phyloP scores from a whole-genome alignment of 2,113 vertebrate genomes.

The Solenodon paradoxus region DNA sequence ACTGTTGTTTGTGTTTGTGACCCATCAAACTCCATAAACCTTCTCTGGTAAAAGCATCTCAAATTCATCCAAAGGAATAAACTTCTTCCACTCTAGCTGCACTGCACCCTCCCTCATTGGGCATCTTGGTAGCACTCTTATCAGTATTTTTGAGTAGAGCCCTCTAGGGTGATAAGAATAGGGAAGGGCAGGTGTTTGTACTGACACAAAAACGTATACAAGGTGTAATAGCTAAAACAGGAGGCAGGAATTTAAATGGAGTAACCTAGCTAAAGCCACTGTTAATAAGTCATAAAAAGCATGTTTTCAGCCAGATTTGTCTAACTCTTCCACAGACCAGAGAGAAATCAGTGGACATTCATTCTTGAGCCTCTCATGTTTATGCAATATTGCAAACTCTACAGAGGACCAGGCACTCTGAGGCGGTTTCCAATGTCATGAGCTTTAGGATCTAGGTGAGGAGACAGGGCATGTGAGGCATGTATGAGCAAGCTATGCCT shows the following conservation, averaged over 20 bases:
- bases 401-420: background rate
- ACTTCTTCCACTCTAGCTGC: background rate
- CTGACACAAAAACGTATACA: background rate
- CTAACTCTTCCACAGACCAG: background rate
- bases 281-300: background rate
- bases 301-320: background rate
- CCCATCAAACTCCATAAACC: background rate
- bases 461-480: background rate
- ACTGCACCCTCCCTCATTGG: background rate
- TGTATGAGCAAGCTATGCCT: rapidly evolving
- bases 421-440: background rate
- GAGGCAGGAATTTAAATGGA: background rate
- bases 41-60: background rate
- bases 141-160: background rate
- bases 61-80: background rate
- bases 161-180: rapidly evolving
- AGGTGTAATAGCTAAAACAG: background rate
- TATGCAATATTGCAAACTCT: background rate
- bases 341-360: background rate
- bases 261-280: background rate
- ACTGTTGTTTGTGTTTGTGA: background rate
- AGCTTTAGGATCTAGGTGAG: background rate
- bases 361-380: background rate
- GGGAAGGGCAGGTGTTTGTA: background rate
- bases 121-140: background rate